Conservation (phyloP, 64 coral and sea anemone species). For the Porites lutea region DNA sequence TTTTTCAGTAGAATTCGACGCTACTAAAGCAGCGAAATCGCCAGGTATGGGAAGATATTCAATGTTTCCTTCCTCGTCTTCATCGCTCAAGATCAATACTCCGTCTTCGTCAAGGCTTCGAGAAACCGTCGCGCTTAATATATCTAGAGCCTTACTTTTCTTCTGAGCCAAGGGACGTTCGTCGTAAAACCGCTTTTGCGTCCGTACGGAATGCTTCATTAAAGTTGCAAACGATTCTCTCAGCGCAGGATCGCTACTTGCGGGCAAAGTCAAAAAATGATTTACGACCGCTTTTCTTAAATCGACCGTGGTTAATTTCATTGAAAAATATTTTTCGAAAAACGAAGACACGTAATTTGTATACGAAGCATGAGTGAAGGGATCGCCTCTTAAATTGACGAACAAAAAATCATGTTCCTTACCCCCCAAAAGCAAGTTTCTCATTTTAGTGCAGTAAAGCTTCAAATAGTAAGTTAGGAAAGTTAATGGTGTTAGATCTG, state of each 20-base stretch:
- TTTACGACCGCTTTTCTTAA: not conserved
- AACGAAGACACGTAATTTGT: not conserved
- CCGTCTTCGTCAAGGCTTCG: not conserved
- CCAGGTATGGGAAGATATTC: not conserved
- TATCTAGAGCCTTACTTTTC: not conserved
- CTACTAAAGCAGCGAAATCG: conserved; percentile 2
- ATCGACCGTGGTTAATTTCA: not conserved
- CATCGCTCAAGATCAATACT: not conserved
- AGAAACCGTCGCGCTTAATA: not conserved
- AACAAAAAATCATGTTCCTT: conserved; percentile 19
- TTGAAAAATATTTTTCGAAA: conserved; percentile 14
- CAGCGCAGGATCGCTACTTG: not conserved
- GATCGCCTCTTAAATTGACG: not conserved
- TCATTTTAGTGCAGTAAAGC: conserved; percentile 11
- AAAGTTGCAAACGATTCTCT: conserved; percentile 13
- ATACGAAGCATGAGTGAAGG: not conserved
- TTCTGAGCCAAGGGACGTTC: conserved; percentile 16
- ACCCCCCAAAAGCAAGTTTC: not conserved
- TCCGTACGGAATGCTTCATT: conserved; percentile 23
- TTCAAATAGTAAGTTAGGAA: conserved; percentile 16
- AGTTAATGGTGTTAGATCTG: not conserved
- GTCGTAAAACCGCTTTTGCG: conserved; percentile 25
- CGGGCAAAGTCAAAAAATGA: conserved; percentile 16
- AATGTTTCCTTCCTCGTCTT: not conserved
- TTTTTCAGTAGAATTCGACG: not conserved